These are phyloP conservation scores for Neoscelio sp. DNA, from an alignment of 2,888 invertebrate genomes.

Conservation along the genomic window DNA sequence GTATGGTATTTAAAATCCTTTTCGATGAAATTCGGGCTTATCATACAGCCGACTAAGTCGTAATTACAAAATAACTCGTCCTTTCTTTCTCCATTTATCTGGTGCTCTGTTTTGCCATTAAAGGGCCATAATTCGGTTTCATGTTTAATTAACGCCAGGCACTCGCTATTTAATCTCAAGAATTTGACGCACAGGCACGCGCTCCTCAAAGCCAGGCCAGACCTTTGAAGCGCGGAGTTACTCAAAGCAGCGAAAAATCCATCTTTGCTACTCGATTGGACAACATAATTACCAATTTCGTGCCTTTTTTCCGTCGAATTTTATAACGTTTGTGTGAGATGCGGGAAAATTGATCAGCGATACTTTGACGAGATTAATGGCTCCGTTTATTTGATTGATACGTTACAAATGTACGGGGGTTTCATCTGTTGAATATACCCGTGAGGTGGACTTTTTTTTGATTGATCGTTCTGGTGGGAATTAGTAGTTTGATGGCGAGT, in stretches of 20 bases:
- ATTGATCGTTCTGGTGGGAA: constrained; percentile 11
- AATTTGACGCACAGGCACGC: constrained; percentile 51
- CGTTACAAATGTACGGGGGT: constrained; percentile 23
- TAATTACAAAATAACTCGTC: constrained; percentile 45
- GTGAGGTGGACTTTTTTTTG: constrained; percentile 14
- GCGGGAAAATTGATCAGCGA: constrained; percentile 26
- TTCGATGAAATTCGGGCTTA: no score
- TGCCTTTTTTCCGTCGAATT: constrained; percentile 3
- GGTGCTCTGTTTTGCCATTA: constrained; percentile 27
- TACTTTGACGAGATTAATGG: constrained; percentile 19
- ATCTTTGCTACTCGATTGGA: background rate
- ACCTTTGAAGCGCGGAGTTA: constrained; percentile 43
- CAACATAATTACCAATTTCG: constrained; percentile 8
- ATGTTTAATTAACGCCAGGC: constrained; percentile 68
- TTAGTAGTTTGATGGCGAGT: constrained; percentile 13
- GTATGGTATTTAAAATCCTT: no score
- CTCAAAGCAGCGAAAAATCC: constrained; percentile 42
- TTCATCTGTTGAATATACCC: constrained; percentile 41
- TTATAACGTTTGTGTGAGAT: background rate
- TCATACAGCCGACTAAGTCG: constrained; percentile 10
- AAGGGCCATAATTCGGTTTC: constrained; percentile 61
- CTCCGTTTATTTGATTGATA: constrained; percentile 48
- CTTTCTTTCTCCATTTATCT: constrained; percentile 9
- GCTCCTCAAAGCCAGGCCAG: constrained; percentile 48
- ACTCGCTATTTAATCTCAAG: constrained; percentile 67